phyloP scores from a whole-genome alignment of 2,797 vertebrate species.

The Phalanger gymnotis region DNA sequence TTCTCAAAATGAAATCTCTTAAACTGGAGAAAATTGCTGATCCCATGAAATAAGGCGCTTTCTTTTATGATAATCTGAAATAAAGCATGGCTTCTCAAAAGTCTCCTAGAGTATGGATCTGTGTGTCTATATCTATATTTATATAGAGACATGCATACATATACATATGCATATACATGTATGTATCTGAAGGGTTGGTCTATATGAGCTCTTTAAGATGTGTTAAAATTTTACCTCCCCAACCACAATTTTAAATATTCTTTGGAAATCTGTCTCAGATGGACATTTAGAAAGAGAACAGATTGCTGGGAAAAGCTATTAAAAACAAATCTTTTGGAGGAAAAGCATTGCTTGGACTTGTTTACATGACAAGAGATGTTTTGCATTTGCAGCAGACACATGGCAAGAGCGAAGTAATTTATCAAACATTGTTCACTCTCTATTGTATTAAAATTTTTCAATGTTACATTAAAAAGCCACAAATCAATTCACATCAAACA shows the following conservation, averaged over 20 bases:
- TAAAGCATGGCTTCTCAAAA: slow-evolving; percentile 59
- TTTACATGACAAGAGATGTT: slow-evolving; percentile 54
- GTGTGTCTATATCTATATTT: background rate
- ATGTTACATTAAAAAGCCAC: slow-evolving; percentile 26
- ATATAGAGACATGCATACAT: background rate
- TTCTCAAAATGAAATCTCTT: slow-evolving; percentile 43
- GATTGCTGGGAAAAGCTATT: slow-evolving; percentile 59
- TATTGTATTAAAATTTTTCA: slow-evolving; percentile 39
- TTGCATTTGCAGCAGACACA: slow-evolving; percentile 48
- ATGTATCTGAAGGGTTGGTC: background rate
- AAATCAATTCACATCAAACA: slow-evolving; percentile 29
- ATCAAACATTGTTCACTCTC: slow-evolving; percentile 32
- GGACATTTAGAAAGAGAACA: slow-evolving; percentile 48
- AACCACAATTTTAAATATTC: slow-evolving; percentile 44
- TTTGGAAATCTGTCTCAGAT: slow-evolving; percentile 48
- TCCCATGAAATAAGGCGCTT: slow-evolving; percentile 19
- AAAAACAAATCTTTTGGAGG: slow-evolving; percentile 49
- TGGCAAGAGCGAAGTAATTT: slow-evolving; percentile 39
- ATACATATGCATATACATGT: background rate
- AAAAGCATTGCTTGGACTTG: slow-evolving; percentile 53
- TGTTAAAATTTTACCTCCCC: slow-evolving; percentile 40
- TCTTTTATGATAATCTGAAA: slow-evolving; percentile 50
- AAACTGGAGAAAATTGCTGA: slow-evolving; percentile 9
- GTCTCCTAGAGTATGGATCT: background rate
- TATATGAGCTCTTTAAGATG: slow-evolving; percentile 35